phyloP scores from a whole-genome alignment of 1,140 invertebrate species.

The Conus ventricosus region DNA sequence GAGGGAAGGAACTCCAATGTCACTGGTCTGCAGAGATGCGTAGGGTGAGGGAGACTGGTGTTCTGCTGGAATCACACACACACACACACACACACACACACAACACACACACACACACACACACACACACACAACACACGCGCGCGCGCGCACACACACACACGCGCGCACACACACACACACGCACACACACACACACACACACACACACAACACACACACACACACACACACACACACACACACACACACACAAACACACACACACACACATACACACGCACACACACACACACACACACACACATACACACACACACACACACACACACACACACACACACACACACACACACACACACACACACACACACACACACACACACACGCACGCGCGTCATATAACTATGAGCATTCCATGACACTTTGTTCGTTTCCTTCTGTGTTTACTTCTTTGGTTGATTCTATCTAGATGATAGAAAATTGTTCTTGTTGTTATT shows the following conservation, averaged over 20 bases:
- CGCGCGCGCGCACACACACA: background rate
- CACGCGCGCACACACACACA: background rate
- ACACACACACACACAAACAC: background rate
- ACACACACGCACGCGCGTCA: no score
- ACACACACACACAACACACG: background rate
- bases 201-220: background rate
- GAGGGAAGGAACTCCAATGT: no score
- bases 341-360: slow-evolving; percentile 41
- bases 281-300: background rate
- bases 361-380: slow-evolving; percentile 37
- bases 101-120: background rate
- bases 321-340: slow-evolving; percentile 14
- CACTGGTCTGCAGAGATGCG: no score
- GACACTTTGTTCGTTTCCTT: no score
- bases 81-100: no score
- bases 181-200: background rate
- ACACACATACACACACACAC: background rate
- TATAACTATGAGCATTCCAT: no score
- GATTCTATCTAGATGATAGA: no score
- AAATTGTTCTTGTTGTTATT: no score
- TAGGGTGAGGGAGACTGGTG: no score
- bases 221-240: background rate
- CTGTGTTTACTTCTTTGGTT: no score
- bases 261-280: background rate
- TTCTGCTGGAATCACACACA: no score